These are phyloP conservation scores for Dinoponera quadriceps DNA, from an alignment of 1,140 invertebrate species.

Conservation along the genomic window DNA sequence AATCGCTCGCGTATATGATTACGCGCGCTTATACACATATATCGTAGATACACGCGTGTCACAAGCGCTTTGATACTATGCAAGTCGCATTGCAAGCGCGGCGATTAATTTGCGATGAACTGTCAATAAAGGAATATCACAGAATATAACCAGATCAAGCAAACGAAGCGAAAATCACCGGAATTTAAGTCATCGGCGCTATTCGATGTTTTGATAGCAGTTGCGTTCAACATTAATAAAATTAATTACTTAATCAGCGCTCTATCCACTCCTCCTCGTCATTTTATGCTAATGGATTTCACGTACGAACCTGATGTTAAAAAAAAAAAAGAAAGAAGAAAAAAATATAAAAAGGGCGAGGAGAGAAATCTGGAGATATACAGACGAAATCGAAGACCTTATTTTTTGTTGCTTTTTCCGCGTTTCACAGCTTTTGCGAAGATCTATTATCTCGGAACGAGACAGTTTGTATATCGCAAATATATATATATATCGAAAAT, in stretches of 20 bases:
- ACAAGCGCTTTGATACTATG: constrained; percentile 18
- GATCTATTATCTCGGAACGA: neutral
- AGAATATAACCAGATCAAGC: constrained; percentile 27
- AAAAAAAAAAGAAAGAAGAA: too few relatives aligned
- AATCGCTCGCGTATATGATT: neutral
- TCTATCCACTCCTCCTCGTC: neutral
- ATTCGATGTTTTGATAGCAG: neutral
- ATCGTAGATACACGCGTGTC: constrained; percentile 2
- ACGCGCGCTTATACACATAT: neutral
- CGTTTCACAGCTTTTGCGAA: neutral
- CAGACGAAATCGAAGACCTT: too few relatives aligned
- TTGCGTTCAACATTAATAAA: neutral
- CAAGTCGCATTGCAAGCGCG: neutral
- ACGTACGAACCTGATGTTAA: too few relatives aligned
- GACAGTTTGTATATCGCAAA: neutral
- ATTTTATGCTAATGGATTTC: neutral
- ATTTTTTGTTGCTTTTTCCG: neutral
- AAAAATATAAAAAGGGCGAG: too few relatives aligned
- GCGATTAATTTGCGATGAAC: constrained; percentile 30
- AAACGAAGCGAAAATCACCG: neutral
- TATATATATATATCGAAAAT: constrained; percentile 25
- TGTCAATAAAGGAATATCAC: constrained; percentile 42
- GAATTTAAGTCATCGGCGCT: constrained; percentile 20
- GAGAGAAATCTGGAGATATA: too few relatives aligned
- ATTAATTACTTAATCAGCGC: constrained; percentile 6